Base-by-base conservation (phyloP, 2,888 invertebrate species). In the Parnassius glacialis region DNA sequence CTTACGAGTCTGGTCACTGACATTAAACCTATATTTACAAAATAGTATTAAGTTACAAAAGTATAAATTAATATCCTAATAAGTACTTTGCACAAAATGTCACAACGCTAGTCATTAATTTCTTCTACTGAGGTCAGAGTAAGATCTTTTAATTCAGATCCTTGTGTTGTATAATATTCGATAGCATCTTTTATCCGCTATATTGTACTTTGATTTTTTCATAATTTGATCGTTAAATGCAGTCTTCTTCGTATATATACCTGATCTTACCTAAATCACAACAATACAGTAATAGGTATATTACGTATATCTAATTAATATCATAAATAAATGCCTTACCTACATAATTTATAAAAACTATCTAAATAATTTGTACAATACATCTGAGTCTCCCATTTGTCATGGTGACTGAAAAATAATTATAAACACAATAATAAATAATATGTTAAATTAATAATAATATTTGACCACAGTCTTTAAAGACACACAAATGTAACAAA, bases 1-100 rank as follows among this genome's bases (percentile, higher is more conserved):
- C 76, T 66, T 71, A 61, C 64, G 62, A 67, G 64, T 70, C 67
- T 70, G 69, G 69, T 68, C 67, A 65, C 70, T 71, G 73, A 69
- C 70, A 52, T 57, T 84, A 85, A 68, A 65, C 60, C 85, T 89
- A 89, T 91, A 91, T 91, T 81, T 91, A 90, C 90, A 89, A 59
- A 77, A 79, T 84, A 85, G 78, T 70, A 70, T 84, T 82, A 84
- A 80, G 74, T 85, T 86, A 87, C 74, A 76, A 83, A 84, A 79
- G 80, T 84, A 90, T 91, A 90, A 90, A 90, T 90, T 90, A 91
- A 87, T 90, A 85, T 81, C 80, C 91, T 91, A 91, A 83, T 91
- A 91, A 91, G 91, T 91, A 91, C 91, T 89, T 88, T 90, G 90
- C 90, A 89, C 90, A 90, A 84, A 82, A 81, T 82, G 84, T 87